These are phyloP conservation scores for Plecturocebus donacophilus DNA, from an alignment of 2,113 vertebrate genomes.

Conservation along the genomic window DNA sequence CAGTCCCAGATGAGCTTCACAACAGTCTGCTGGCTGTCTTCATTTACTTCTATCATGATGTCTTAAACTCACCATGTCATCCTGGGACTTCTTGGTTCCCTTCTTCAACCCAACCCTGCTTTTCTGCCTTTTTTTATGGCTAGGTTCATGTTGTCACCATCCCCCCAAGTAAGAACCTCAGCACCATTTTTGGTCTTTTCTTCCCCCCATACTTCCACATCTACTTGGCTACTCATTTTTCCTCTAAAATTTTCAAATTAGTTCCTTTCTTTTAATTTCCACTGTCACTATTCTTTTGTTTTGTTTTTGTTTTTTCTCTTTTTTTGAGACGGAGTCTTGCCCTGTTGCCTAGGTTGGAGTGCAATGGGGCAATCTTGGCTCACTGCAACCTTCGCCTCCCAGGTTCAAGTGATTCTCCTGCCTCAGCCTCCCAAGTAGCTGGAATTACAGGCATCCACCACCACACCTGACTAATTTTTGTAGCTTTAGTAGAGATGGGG, in stretches of 20 bases:
- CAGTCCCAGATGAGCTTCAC: background rate
- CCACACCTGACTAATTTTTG: too few relatives aligned
- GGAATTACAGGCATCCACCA: too few relatives aligned
- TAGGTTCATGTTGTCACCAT: background rate
- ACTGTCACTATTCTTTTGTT: background rate
- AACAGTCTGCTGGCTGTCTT: background rate
- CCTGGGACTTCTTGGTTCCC: fast-evolving
- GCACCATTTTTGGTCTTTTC: background rate
- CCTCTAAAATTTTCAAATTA: background rate
- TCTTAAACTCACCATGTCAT: background rate
- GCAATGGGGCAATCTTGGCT: too few relatives aligned
- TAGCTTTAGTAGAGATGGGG: too few relatives aligned
- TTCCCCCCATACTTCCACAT: background rate
- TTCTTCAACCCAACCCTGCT: background rate
- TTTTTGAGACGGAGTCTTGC: too few relatives aligned
- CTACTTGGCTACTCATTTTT: background rate
- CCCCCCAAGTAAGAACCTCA: background rate
- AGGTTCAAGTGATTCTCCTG: too few relatives aligned
- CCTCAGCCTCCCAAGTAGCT: too few relatives aligned
- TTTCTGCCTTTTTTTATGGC: background rate
- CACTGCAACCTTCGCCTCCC: too few relatives aligned
- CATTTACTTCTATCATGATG: background rate
- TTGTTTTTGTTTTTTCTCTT: too few relatives aligned
- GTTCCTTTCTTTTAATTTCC: background rate
- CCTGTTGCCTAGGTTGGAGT: too few relatives aligned